A percentile compares a stretch with the other conserved stretches of the same genome.
phyloP scores from a whole-genome alignment of 1,140 invertebrate genomes.

The Caenorhabditis tropicalis region DNA sequence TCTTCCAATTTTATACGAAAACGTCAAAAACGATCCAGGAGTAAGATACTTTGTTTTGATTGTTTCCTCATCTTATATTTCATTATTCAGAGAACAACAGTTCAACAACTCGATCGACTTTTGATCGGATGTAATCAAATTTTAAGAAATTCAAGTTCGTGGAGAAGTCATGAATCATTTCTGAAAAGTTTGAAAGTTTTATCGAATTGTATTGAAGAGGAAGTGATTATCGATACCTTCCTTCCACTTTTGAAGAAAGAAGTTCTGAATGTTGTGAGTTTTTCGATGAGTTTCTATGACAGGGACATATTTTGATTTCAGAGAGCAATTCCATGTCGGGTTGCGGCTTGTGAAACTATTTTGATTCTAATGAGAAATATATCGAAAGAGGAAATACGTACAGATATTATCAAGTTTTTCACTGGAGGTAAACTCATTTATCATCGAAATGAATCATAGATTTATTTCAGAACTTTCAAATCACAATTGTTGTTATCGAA shows the following conservation, averaged over 20 bases:
- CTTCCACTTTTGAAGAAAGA: constrained; percentile 68
- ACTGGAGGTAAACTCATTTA: constrained; percentile 69
- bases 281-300: not conserved
- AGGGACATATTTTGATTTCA: constrained; percentile 67
- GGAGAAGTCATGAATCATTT: constrained; percentile 68
- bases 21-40: constrained; percentile 29
- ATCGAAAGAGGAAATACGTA: constrained; percentile 71
- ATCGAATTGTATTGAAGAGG: constrained; percentile 52
- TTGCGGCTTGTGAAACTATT: constrained; percentile 72
- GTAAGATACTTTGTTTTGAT: not conserved
- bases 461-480: constrained; percentile 73
- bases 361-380: constrained; percentile 72
- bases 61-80: not conserved
- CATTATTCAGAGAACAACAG: constrained; percentile 55
- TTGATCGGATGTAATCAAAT: constrained; percentile 66
- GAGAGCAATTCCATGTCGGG: constrained; percentile 74
- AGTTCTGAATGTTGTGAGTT: constrained; percentile 57
- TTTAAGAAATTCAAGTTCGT: constrained; percentile 65
- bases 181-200: constrained; percentile 61
- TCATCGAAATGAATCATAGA: not conserved
- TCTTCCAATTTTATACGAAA: constrained; percentile 61
- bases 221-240: constrained; percentile 62
- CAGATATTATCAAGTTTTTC: constrained; percentile 71
- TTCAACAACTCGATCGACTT: constrained; percentile 64
- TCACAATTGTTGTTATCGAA: constrained; percentile 72